phyloP scores from a whole-genome alignment of 2,113 vertebrate genomes.

The Ia io region DNA sequence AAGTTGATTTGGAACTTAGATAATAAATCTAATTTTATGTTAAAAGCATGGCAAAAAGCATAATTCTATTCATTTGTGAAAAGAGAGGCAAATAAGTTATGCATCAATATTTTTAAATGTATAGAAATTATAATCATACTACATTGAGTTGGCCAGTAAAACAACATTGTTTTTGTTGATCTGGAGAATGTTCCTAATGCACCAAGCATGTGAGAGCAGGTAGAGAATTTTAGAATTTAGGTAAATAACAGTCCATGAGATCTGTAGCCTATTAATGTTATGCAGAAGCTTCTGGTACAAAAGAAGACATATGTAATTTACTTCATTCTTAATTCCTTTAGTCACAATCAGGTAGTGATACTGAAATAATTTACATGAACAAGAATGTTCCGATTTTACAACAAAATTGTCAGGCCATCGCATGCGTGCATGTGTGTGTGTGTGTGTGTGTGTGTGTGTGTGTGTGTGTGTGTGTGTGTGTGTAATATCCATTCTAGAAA shows the following conservation, averaged over 20 bases:
- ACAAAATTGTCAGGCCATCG: neutral
- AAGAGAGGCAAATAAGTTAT: neutral
- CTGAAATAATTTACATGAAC: slow-evolving; percentile 15
- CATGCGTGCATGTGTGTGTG: neutral
- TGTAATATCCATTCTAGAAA: neutral
- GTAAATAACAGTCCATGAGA: neutral
- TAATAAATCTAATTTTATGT: neutral
- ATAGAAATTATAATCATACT: neutral
- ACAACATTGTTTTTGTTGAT: neutral
- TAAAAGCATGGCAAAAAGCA: neutral
- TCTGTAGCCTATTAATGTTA: slow-evolving; percentile 14
- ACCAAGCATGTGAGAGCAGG: neutral
- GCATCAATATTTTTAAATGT: neutral
- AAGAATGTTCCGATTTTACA: neutral
- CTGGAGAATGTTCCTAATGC: neutral
- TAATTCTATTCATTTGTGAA: neutral
- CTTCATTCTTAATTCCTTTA: neutral
- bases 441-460: neutral
- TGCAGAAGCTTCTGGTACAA: neutral
- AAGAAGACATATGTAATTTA: neutral
- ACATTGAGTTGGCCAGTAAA: neutral
- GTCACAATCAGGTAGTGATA: neutral
- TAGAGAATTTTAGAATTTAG: neutral
- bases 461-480: neutral
- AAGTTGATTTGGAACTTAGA: neutral